These are phyloP conservation scores for Tachycineta bicolor DNA, from an alignment of 2,113 vertebrate species.

Conservation along the genomic window DNA sequence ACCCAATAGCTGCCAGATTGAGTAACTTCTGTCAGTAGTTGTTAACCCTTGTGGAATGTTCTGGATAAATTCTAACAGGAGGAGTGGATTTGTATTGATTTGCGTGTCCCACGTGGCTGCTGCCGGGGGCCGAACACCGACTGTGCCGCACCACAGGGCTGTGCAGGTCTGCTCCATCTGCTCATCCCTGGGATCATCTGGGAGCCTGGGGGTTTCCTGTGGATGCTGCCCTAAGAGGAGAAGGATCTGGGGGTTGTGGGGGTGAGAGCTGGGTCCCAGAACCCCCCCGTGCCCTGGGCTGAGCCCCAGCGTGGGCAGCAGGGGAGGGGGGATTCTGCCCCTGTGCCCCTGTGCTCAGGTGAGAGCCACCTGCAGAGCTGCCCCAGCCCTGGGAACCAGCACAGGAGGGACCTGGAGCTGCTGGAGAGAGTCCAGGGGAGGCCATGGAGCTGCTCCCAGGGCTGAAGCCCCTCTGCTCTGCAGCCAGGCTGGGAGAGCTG, in stretches of 20 bases:
- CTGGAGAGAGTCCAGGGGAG: not conserved
- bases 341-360: no score
- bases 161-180: accelerated
- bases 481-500: not conserved
- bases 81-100: not conserved
- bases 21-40: not conserved
- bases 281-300: not conserved
- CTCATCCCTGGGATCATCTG: accelerated
- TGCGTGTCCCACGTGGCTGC: accelerated
- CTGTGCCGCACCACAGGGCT: accelerated
- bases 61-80: not conserved
- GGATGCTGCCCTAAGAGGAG: not conserved
- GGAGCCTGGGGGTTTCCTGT: not conserved
- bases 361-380: no score
- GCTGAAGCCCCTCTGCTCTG: no score
- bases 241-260: not conserved
- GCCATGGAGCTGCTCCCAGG: no score
- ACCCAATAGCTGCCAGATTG: not conserved
- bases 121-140: not conserved
- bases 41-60: not conserved
- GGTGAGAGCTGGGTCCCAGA: not conserved
- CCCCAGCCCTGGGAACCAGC: no score
- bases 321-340: not conserved
- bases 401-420: no score
- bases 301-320: not conserved